Base-by-base conservation (phyloP, 1,140 invertebrate genomes). In the Pogonognathellus flavescens region DNA sequence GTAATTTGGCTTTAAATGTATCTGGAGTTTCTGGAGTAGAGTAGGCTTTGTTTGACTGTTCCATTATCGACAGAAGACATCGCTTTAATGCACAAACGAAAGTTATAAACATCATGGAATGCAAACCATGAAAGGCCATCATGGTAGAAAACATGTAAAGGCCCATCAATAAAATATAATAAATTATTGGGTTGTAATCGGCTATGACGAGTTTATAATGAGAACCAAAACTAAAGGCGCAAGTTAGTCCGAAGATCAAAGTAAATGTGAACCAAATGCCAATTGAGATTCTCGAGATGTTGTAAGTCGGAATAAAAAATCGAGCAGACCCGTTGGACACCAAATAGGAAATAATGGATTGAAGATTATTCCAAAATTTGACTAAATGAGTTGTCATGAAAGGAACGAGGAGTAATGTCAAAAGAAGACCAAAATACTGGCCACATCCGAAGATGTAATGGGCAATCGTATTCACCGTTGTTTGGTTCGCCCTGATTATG, bases 71-170 rank as follows among this genome's bases (percentile, higher is more conserved):
- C 6, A 57, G 9, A 0, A 81, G 20, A 22, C 50, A 81, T 55
- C 53, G 18, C n/a, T 81, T 53, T 18, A 81, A 16, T 14, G 80
- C 80, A 25, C 80, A 53, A 0, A 81, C 80, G 55, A 81, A 81
- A 13, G 80, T 81, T 22, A 81, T 18, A 57, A 81, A 81, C 80
- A 81, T 81, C 80, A 81, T 81, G 9, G 80, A 81, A 25, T 81
- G 80, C 20, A 81, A 57, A 22, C 50, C 80, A 22, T 81, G 80
- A 55, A 57, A 53, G 3, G 80, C 80, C 80, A 81, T 81, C 80
- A 81, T 81, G 16, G 50, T 55, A 22, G 10, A 55, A 52, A 81
- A 81, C 6, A 41, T 80, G 25, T 7, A 16, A 16, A 81, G 16
- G 8, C 52, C 80, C n/a, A 81, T 22, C 14, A 55, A n/a, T 49